Percentiles rank a stretch among this genome's conserved stretches.
Conservation (phyloP, 1,140 invertebrate genomes). For the Drosophila saltans region DNA sequence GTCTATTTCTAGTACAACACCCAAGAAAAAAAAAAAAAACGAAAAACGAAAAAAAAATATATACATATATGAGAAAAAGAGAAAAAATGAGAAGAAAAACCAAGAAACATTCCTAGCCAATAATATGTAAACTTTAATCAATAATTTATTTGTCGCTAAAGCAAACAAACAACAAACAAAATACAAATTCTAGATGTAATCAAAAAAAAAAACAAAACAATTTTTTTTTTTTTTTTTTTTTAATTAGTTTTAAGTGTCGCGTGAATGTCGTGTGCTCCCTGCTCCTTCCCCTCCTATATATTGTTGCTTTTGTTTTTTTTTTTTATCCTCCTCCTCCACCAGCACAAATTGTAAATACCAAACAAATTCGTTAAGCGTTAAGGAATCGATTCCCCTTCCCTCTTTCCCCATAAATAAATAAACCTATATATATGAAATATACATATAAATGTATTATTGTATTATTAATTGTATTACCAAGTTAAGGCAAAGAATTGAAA, state of each 20-base stretch:
- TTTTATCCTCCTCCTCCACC: conserved; percentile 39
- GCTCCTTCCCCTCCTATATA: not conserved
- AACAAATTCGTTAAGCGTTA: conserved; percentile 57
- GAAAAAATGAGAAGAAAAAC: conserved; percentile 25
- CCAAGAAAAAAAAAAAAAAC: conserved; percentile 35
- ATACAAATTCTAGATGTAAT: conserved; percentile 66
- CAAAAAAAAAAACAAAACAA: conserved; percentile 31
- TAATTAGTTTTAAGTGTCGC: conserved; percentile 73
- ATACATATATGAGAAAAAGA: conserved; percentile 25
- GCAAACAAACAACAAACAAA: conserved; percentile 28
- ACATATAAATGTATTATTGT: conserved; percentile 74
- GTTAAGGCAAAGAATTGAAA: conserved; percentile 58
- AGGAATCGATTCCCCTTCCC: not conserved
- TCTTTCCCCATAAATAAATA: conserved; percentile 31
- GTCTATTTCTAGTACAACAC: conserved; percentile 73
- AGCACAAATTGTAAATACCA: conserved; percentile 74
- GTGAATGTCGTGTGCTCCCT: conserved; percentile 48
- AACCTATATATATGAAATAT: conserved; percentile 15
- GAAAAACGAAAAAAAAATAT: conserved; percentile 18
- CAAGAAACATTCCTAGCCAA: conserved; percentile 74
- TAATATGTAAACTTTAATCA: conserved; percentile 49
- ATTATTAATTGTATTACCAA: conserved; percentile 77
- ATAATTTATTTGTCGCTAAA: conserved; percentile 72
- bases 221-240: conserved; percentile 38
- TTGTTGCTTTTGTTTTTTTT: conserved; percentile 63